phyloP scores from a whole-genome alignment of 2,113 vertebrate genomes.

The Paramormyrops kingsleyae region DNA sequence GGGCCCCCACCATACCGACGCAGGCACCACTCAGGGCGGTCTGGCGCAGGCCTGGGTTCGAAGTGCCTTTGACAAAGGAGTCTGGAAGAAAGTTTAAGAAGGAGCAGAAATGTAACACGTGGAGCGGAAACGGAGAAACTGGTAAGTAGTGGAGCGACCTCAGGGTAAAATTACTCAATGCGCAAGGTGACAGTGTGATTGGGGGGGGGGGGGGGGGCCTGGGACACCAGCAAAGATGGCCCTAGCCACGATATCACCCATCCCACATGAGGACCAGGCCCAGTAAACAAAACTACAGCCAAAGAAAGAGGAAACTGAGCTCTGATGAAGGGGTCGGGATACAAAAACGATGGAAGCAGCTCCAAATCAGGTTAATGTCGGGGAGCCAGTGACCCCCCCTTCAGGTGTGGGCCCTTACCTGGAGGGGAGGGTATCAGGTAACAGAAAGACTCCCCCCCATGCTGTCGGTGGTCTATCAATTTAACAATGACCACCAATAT shows the following conservation, averaged over 20 bases:
- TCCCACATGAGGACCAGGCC: not conserved
- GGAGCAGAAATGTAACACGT: not conserved
- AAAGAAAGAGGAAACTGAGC: no score
- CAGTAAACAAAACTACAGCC: not conserved
- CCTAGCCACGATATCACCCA: not conserved
- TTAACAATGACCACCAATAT: not conserved
- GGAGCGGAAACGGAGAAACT: not conserved
- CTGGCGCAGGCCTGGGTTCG: not conserved
- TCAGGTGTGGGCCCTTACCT: not conserved
- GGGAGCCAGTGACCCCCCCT: not conserved
- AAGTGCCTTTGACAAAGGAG: constrained; percentile 20
- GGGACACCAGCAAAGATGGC: not conserved
- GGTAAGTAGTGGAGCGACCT: not conserved
- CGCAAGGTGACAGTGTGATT: not conserved
- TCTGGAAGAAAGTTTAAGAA: not conserved
- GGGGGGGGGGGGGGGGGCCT: not conserved
- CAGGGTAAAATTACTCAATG: not conserved
- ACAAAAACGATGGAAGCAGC: not conserved
- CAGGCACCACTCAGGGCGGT: not conserved
- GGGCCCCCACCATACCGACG: not conserved
- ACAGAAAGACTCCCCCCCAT: not conserved
- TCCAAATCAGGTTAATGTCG: not conserved
- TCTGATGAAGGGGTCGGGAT: not conserved
- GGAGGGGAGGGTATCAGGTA: not conserved
- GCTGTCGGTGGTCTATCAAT: not conserved